Conservation (phyloP, 2,888 invertebrate species). For the Pyralis farinalis region DNA sequence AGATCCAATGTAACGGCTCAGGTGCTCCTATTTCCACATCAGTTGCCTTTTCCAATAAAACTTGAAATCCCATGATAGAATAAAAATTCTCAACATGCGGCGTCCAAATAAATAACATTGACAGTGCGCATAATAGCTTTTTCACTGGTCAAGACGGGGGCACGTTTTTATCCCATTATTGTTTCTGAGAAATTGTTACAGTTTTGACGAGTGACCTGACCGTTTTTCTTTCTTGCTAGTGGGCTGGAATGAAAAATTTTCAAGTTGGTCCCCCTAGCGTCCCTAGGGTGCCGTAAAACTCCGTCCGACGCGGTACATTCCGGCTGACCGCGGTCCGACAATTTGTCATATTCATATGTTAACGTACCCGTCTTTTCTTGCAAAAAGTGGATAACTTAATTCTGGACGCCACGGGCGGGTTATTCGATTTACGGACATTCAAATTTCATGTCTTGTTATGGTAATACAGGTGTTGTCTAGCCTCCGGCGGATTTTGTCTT, state of each 20-base stretch:
- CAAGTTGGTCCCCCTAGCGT: conserved; percentile 62
- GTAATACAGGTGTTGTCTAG: conserved; percentile 76
- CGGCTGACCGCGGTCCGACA: conserved; percentile 70
- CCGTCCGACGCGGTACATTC: conserved; percentile 48
- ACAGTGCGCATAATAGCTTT: conserved; percentile 71
- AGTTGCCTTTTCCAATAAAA: conserved; percentile 57
- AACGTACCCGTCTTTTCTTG: conserved; percentile 79
- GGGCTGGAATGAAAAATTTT: conserved; percentile 79
- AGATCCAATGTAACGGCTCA: too few species aligned
- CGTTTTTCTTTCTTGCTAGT: conserved; percentile 71
- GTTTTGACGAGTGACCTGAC: conserved; percentile 78
- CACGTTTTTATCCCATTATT: conserved; percentile 72
- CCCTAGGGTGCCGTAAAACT: conserved; percentile 79
- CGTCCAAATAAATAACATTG: conserved; percentile 78
- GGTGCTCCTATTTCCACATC: conserved; percentile 41
- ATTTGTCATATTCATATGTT: conserved; percentile 82
- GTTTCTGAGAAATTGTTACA: conserved; percentile 80
- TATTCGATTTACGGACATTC: conserved; percentile 78
- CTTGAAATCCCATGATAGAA: conserved; percentile 72
- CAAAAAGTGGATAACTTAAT: conserved; percentile 80
- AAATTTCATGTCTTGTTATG: conserved; percentile 80
- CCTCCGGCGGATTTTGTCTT: conserved; percentile 41
- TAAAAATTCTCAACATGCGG: conserved; percentile 74
- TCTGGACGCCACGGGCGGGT: conserved; percentile 54
- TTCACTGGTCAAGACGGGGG: conserved; percentile 55